Conservation (phyloP, 1,140 invertebrate genomes). For the Dendroctonus ponderosae region DNA sequence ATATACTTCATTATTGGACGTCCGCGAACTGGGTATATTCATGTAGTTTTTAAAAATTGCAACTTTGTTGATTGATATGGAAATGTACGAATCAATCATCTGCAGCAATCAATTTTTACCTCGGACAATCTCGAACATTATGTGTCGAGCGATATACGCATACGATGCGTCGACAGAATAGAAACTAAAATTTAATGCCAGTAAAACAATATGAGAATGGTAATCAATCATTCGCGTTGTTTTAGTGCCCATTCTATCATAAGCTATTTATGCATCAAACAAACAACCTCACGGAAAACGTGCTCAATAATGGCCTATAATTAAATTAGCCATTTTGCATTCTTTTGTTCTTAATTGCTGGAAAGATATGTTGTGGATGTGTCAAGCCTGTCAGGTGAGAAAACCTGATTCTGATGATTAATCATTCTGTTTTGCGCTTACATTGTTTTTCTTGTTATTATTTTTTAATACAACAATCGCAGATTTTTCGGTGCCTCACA, state of each 20-base stretch:
- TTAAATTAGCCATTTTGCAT: constrained; percentile 13
- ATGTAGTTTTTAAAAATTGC: too few relatives aligned
- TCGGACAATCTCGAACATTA: too few relatives aligned
- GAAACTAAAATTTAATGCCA: constrained; percentile 9
- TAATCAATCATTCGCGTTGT: constrained; percentile 18
- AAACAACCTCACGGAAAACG: constrained; percentile 6
- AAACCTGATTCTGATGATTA: constrained; percentile 3
- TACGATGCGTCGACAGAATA: background rate
- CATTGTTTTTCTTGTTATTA: too few relatives aligned
- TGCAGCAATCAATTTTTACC: too few relatives aligned
- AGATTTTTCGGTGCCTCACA: too few relatives aligned
- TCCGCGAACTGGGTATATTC: too few relatives aligned
- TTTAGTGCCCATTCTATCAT: constrained; percentile 11
- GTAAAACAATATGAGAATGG: constrained; percentile 6
- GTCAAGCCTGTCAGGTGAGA: constrained; percentile 7
- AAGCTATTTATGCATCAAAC: constrained; percentile 11
- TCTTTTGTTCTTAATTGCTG: constrained; percentile 17
- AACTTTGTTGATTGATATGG: too few relatives aligned
- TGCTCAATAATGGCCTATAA: constrained; percentile 17
- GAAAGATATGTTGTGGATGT: constrained; percentile 9
- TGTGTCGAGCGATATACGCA: too few relatives aligned
- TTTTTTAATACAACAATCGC: too few relatives aligned
- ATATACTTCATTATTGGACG: too few relatives aligned
- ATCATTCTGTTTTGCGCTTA: background rate
- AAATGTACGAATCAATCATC: too few relatives aligned